Conservation (phyloP, 2,797 vertebrate genomes). For the Bryconaethiops microstoma region DNA sequence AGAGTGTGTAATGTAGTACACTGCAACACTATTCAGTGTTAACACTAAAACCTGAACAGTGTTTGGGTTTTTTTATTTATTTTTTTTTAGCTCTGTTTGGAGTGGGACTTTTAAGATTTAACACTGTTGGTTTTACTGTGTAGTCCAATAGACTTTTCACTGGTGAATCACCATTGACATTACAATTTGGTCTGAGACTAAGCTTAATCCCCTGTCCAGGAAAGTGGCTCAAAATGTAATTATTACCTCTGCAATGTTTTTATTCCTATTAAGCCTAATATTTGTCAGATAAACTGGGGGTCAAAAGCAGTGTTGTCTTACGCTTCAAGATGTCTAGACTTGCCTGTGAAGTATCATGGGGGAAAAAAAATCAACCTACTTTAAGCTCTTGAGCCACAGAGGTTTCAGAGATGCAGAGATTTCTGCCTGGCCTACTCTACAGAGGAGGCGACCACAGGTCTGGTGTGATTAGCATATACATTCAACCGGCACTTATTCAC, state of each 20-base stretch:
- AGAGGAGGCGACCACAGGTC: neutral
- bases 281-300: neutral
- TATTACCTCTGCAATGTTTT: neutral
- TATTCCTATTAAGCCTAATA: neutral
- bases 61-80: too few relatives aligned
- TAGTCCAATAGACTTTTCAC: neutral
- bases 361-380: too few relatives aligned
- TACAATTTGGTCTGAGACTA: too few relatives aligned
- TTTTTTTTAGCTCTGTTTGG: too few relatives aligned
- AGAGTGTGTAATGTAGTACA: too few relatives aligned
- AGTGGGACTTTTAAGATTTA: too few relatives aligned
- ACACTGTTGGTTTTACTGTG: too few relatives aligned
- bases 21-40: too few relatives aligned
- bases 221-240: neutral
- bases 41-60: too few relatives aligned
- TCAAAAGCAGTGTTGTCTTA: neutral
- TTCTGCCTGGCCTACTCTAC: neutral
- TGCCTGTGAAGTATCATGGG: neutral
- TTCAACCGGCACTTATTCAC: conserved; percentile 7
- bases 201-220: neutral
- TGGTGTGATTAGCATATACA: conserved; percentile 4
- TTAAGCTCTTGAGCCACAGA: neutral
- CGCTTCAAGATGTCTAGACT: neutral
- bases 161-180: neutral
- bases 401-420: neutral